phyloP scores from a whole-genome alignment of 30 jellyfish, hydroid and myxozoan species.

The Aurelia aurita complex sp. Pacific region DNA sequence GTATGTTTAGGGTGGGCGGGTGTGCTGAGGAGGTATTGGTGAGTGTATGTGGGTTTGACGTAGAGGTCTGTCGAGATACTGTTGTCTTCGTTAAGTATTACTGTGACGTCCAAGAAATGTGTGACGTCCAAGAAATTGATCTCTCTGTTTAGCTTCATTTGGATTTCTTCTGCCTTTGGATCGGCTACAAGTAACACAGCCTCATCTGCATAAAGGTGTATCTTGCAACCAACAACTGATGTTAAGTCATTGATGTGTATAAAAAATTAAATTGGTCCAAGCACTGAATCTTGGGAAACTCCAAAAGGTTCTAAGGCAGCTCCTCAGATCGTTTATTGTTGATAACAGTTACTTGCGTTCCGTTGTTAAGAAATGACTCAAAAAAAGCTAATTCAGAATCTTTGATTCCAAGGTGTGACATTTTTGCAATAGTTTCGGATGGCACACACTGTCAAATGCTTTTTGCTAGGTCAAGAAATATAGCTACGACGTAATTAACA shows the following conservation, averaged over 20 bases:
- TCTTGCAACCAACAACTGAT: conserved; percentile 1
- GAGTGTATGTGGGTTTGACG: too few relatives aligned
- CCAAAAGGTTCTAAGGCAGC: conserved; percentile 18
- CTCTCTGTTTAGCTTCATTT: background rate
- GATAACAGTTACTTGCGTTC: conserved; percentile 28
- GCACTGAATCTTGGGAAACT: conserved; percentile 39
- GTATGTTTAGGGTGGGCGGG: too few relatives aligned
- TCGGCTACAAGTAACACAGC: conserved; percentile 10
- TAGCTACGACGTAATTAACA: conserved; percentile 20
- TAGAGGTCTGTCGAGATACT: too few relatives aligned
- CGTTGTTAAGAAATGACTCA: conserved; percentile 7
- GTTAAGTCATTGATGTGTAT: conserved; percentile 13
- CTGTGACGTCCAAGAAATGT: too few relatives aligned
- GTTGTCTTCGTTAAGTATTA: too few relatives aligned
- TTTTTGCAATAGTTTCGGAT: background rate
- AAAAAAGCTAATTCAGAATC: background rate
- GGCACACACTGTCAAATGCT: conserved; percentile 41
- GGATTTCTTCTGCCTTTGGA: conserved; percentile 5
- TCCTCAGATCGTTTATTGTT: conserved; percentile 26
- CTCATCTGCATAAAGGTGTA: conserved; percentile 20
- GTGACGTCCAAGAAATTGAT: background rate
- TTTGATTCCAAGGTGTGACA: conserved; percentile 8
- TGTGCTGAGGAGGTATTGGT: too few relatives aligned
- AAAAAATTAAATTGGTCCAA: conserved; percentile 17
- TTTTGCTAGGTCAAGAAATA: conserved; percentile 41